Percentiles rank a stretch among this genome's conserved stretches.
These are phyloP conservation scores for Hassar affinis DNA, from an alignment of 2,113 vertebrate species.

Conservation along the genomic window DNA sequence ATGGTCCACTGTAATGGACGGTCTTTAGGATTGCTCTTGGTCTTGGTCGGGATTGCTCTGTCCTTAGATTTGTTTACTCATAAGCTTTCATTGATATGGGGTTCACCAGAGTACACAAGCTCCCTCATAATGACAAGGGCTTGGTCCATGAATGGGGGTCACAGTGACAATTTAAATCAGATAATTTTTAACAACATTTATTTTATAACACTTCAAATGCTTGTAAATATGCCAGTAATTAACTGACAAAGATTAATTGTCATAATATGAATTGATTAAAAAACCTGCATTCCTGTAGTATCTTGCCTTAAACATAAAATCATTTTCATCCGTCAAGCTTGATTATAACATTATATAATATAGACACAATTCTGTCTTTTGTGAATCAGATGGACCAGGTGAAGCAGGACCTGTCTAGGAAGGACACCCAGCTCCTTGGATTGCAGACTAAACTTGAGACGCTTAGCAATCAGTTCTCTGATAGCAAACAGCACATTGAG, in stretches of 20 bases:
- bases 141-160: neutral
- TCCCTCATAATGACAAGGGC: neutral
- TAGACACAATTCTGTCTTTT: neutral
- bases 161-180: neutral
- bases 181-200: neutral
- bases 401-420: slow-evolving; percentile 95
- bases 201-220: neutral
- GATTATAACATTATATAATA: neutral
- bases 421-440: slow-evolving; percentile 93
- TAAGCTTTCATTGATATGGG: neutral
- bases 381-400: slow-evolving; percentile 89
- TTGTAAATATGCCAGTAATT: neutral
- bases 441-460: slow-evolving; percentile 96
- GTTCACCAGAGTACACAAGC: neutral
- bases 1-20: neutral
- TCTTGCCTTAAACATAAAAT: neutral
- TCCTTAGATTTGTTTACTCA: neutral
- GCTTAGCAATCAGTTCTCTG: slow-evolving; percentile 95
- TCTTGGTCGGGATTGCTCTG: neutral
- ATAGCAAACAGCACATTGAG: slow-evolving; percentile 98
- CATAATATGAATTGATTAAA: neutral
- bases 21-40: neutral
- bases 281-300: neutral
- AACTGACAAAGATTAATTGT: neutral
- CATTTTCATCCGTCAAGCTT: neutral